Evolutionary conservation across 2,113 vertebrate species (phyloP).

Genomic region (Pipra filicauda): DNA sequence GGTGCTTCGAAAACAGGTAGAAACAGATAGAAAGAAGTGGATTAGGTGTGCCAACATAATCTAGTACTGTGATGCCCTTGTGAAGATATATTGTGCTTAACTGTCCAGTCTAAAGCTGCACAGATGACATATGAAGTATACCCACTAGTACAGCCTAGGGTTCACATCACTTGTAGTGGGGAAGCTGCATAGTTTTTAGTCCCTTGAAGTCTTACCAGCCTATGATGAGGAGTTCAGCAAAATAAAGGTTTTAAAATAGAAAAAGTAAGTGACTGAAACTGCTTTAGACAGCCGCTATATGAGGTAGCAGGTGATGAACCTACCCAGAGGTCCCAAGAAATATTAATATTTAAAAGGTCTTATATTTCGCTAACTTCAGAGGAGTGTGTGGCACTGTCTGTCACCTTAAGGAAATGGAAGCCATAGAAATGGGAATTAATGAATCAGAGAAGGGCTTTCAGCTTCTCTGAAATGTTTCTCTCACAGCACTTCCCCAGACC

Average conservation of each 20-base stretch:
- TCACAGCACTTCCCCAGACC: not conserved
- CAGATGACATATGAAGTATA: not conserved
- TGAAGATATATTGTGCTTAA: not conserved
- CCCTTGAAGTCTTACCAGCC: not conserved
- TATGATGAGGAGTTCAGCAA: not conserved
- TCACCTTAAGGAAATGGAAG: not conserved
- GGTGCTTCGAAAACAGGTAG: not conserved
- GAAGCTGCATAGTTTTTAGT: not conserved
- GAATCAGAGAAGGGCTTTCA: conserved; percentile 24
- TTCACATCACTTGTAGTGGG: not conserved
- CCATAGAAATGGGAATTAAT: conserved; percentile 38
- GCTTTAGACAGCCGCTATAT: conserved; percentile 27
- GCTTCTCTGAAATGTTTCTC: not conserved
- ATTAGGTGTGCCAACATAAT: not conserved
- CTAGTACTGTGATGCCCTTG: not conserved
- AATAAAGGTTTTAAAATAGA: conserved; percentile 14
- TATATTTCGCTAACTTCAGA: conserved; percentile 13
- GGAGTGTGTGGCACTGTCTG: not conserved
- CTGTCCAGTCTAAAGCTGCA: not conserved
- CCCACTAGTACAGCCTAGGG: not conserved
- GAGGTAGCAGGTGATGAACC: conserved; percentile 38
- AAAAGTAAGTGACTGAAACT: not conserved
- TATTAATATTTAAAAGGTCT: conserved; percentile 61
- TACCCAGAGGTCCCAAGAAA: conserved; percentile 21
- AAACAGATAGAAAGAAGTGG: not conserved